Evolutionary conservation across 1,140 invertebrate species (phyloP), one percentile per base, ranked within the genome.

Genomic region (Bombus waltoni): DNA sequence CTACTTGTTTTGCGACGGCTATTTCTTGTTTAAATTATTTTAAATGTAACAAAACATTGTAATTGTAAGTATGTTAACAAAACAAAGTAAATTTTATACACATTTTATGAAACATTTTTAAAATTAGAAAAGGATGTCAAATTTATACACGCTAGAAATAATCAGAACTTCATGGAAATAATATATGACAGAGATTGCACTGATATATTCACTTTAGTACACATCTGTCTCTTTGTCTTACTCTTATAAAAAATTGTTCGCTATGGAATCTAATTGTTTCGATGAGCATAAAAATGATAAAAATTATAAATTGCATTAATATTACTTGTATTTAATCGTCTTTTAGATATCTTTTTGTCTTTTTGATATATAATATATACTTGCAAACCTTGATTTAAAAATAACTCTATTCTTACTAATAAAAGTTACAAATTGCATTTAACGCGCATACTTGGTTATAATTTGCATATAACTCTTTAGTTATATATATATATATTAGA

Each of bases 1-100:
- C 57, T 95, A 42, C 92, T 95, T 59, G 89, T 94, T 73, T 88
- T 95, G 15, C 88, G 94, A 91, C 91, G 94, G 92, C 83, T 95
- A 73, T 95, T 95, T 92, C 85, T 95, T 79, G 89, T 95, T 89
- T 94, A 93, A 92, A 74, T 86, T 82, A 83, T 85, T 83, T 62
- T 79, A 87, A 80, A 85, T 77, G 88, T 65, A 87, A 85, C 78
- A 66, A 83, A 92, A 42, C 40, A 28, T 89, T 82, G 84, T 83
- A 81, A 84, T 68, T 90, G 82, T 89, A 88, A 88, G 78, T 88
- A 80, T 82, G 81, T 90, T 87, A 88, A 71, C 42, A 81, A 89
- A 75, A 90, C 72, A 40, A 87, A 88, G 73, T 84, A 91, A 90
- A 92, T 91, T 92, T 92, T 93, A 88, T 93, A 91, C 81, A 91